Evolutionary conservation across 1,140 invertebrate genomes (phyloP).

Genomic region (Nebria ingens): DNA sequence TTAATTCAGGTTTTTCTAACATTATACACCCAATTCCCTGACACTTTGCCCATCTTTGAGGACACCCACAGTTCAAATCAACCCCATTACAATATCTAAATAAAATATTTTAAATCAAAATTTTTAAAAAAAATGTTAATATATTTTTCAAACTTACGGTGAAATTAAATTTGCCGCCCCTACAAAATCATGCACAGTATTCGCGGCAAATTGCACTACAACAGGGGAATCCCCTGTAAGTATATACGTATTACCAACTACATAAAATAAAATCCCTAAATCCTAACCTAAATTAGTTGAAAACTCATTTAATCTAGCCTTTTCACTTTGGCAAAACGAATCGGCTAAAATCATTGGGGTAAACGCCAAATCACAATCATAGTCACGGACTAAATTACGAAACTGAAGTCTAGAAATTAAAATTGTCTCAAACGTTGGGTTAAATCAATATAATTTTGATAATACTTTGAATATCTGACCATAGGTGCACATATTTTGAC

Average conservation of each 20-base stretch:
- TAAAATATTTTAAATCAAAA: slow-evolving; percentile 20
- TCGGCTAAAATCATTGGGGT: slow-evolving; percentile 95
- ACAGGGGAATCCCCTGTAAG: slow-evolving; percentile 83
- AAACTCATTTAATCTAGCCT: slow-evolving; percentile 85
- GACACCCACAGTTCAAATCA: slow-evolving; percentile 95
- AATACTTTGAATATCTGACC: slow-evolving; percentile 88
- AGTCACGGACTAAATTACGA: slow-evolving; percentile 66
- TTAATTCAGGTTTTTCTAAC: slow-evolving; percentile 70
- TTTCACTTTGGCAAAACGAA: slow-evolving; percentile 79
- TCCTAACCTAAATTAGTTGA: slow-evolving; percentile 53
- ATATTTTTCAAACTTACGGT: slow-evolving; percentile 47
- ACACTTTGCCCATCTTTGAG: slow-evolving; percentile 88
- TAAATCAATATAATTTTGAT: slow-evolving; percentile 13
- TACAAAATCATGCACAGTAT: slow-evolving; percentile 71
- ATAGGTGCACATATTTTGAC: slow-evolving; percentile 86
- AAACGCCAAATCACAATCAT: slow-evolving; percentile 82
- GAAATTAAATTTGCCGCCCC: slow-evolving; percentile 73
- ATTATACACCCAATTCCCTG: slow-evolving; percentile 83
- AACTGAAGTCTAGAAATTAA: slow-evolving; percentile 63
- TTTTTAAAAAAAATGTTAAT: slow-evolving; percentile 6
- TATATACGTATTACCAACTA: slow-evolving; percentile 21
- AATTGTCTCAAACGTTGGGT: neutral
- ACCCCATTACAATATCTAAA: slow-evolving; percentile 78
- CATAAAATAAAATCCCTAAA: slow-evolving; percentile 11
- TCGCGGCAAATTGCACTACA: slow-evolving; percentile 92